phyloP scores from a whole-genome alignment of 2,888 invertebrate genomes.

The Ephialtes manifestator region DNA sequence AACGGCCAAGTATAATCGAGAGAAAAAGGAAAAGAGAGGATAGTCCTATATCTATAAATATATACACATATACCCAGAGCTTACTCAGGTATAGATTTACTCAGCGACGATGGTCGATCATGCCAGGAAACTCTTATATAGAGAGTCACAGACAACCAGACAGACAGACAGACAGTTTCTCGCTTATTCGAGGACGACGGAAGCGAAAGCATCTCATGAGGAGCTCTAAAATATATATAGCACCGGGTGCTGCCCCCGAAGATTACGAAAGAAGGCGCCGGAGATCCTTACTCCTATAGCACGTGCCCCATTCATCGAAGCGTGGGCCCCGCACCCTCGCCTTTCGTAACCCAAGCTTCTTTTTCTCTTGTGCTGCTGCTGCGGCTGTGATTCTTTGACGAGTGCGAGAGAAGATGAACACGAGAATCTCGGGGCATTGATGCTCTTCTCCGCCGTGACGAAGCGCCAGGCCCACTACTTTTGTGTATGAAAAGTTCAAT shows the following conservation, averaged over 20 bases:
- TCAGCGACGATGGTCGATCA: slow-evolving; percentile 48
- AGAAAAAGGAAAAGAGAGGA: slow-evolving; percentile 43
- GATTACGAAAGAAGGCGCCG: slow-evolving; percentile 63
- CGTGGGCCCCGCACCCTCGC: slow-evolving; percentile 80
- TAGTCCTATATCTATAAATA: slow-evolving; percentile 25
- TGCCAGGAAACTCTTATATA: background rate
- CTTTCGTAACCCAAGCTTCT: slow-evolving; percentile 63
- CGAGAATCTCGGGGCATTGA: slow-evolving; percentile 47
- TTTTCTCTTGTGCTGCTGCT: slow-evolving; percentile 11
- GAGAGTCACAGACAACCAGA: slow-evolving; percentile 28
- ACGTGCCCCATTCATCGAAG: slow-evolving; percentile 82
- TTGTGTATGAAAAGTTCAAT: slow-evolving; percentile 69
- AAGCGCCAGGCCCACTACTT: slow-evolving; percentile 73
- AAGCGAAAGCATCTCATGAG: slow-evolving; percentile 42
- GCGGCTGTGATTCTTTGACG: slow-evolving; percentile 16
- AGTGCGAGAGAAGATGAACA: slow-evolving; percentile 33
- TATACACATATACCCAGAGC: slow-evolving; percentile 18
- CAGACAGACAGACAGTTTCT: slow-evolving; percentile 60
- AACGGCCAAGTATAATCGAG: slow-evolving; percentile 45
- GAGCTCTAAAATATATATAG: background rate
- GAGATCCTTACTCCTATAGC: slow-evolving; percentile 75
- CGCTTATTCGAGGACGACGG: slow-evolving; percentile 47
- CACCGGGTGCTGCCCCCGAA: slow-evolving; percentile 50
- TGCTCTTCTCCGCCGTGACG: slow-evolving; percentile 78
- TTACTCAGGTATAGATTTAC: slow-evolving; percentile 60